A percentile compares a stretch with the other conserved stretches of the same genome.
Evolutionary conservation across 1,140 invertebrate genomes (phyloP).

Genomic region (Thaumetopoea pityocampa): DNA sequence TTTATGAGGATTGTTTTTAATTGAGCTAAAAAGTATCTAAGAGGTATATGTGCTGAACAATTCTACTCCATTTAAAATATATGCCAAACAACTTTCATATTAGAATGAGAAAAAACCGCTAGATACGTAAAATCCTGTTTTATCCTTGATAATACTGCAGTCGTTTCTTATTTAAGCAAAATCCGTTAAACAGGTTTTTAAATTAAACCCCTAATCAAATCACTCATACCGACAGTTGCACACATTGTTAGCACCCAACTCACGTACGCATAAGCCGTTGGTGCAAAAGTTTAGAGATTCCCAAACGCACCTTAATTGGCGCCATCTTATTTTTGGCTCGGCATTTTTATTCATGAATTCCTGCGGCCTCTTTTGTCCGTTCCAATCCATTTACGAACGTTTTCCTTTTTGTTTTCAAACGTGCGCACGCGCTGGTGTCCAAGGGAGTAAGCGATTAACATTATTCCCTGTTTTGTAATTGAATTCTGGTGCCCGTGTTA

Average conservation of each 20-base stretch:
- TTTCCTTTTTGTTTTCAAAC: conserved; percentile 19
- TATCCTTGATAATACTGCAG: too few species aligned
- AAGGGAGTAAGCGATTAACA: conserved; percentile 46
- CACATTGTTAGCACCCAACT: not conserved
- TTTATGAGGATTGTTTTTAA: too few species aligned
- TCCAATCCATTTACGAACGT: conserved; percentile 31
- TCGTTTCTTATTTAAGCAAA: too few species aligned
- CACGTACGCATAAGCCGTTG: conserved; percentile 17
- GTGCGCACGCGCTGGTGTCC: conserved; percentile 32
- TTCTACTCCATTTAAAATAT: too few species aligned
- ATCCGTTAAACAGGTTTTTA: too few species aligned
- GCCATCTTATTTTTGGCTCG: conserved; percentile 38
- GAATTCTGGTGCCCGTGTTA: too few species aligned
- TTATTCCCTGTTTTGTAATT: conserved; percentile 24
- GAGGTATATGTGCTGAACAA: too few species aligned
- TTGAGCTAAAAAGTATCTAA: too few species aligned
- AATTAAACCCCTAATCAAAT: conserved; percentile 9
- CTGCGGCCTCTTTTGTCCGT: conserved; percentile 23
- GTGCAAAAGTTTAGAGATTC: conserved; percentile 28
- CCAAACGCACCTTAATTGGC: conserved; percentile 35
- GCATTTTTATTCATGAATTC: conserved; percentile 53
- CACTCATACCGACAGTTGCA: conserved; percentile 8
- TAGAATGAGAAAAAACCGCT: too few species aligned
- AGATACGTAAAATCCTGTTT: too few species aligned
- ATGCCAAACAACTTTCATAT: too few species aligned